Conservation (phyloP, 2,797 vertebrate species). For the Parauchenoglanis ngamensis region DNA sequence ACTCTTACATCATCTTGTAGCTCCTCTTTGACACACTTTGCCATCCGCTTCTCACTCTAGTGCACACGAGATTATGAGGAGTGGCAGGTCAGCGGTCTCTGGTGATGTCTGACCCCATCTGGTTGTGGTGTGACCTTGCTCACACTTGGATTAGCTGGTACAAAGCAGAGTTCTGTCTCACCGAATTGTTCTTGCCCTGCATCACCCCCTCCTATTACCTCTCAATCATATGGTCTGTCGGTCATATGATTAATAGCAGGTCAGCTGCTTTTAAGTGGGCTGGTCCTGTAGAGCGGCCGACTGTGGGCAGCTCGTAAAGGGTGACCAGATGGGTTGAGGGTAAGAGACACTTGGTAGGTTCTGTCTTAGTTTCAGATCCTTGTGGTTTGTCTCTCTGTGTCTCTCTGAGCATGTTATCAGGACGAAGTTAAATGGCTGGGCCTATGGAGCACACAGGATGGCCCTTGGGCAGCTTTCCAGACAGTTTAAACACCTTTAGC, state of each 20-base stretch:
- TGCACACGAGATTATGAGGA: conserved; percentile 39
- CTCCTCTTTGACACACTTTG: not conserved
- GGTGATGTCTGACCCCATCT: conserved; percentile 72
- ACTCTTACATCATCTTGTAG: not conserved
- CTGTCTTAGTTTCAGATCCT: not conserved
- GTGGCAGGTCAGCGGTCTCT: conserved; percentile 60
- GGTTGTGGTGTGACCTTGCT: conserved; percentile 78
- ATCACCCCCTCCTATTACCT: conserved; percentile 78
- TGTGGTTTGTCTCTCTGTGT: not conserved
- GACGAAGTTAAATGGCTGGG: conserved; percentile 53
- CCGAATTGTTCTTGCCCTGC: conserved; percentile 51
- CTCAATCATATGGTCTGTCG: conserved; percentile 88
- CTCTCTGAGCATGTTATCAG: conserved; percentile 32
- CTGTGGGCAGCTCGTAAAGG: conserved; percentile 41
- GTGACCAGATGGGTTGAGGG: conserved; percentile 19
- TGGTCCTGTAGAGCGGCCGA: conserved; percentile 70
- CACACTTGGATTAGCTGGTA: conserved; percentile 80
- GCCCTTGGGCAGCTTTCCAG: conserved; percentile 49
- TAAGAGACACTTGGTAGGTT: conserved; percentile 58
- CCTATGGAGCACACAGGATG: conserved; percentile 39
- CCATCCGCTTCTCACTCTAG: conserved; percentile 15
- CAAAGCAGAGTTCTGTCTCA: conserved; percentile 77
- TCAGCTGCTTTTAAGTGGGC: conserved; percentile 80
- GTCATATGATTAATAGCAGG: conserved; percentile 83
- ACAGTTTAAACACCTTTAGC: conserved; percentile 49